Evolutionary conservation across 2,888 invertebrate species (phyloP).

Genomic region (Camptogramma bilineatum): DNA sequence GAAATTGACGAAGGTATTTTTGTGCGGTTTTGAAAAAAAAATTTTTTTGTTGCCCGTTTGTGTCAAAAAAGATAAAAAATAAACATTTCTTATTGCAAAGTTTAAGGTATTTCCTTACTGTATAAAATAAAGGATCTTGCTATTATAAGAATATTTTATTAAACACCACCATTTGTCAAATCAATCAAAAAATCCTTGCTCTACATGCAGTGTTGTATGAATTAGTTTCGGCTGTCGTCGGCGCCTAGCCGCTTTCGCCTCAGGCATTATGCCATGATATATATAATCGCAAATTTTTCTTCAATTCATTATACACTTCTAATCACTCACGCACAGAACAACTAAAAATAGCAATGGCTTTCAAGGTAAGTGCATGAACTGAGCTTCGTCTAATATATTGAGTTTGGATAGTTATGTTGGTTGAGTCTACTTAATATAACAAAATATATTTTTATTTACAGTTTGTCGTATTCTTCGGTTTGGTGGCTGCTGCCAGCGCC

Average conservation of each 20-base stretch:
- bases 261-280: constrained; percentile 37
- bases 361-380: constrained; percentile 38
- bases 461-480: constrained; percentile 47
- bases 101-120: no score
- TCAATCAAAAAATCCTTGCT: neutral
- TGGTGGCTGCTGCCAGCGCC: constrained; percentile 47
- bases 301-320: constrained; percentile 33
- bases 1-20: no score
- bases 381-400: neutral
- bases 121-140: no score
- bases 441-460: constrained; percentile 25
- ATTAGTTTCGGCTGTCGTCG: constrained; percentile 18
- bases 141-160: neutral
- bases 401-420: no score
- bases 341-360: constrained; percentile 40
- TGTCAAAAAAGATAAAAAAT: no score
- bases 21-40: no score
- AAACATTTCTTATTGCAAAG: no score
- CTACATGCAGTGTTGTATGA: neutral
- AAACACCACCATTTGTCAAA: neutral
- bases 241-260: constrained; percentile 29
- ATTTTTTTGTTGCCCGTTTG: no score
- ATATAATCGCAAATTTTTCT: constrained; percentile 38
- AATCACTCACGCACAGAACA: constrained; percentile 35
- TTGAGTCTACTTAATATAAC: no score